Percentiles rank a stretch among this genome's conserved stretches.
Conservation (phyloP, 2,113 vertebrate genomes). For the Equus przewalskii region DNA sequence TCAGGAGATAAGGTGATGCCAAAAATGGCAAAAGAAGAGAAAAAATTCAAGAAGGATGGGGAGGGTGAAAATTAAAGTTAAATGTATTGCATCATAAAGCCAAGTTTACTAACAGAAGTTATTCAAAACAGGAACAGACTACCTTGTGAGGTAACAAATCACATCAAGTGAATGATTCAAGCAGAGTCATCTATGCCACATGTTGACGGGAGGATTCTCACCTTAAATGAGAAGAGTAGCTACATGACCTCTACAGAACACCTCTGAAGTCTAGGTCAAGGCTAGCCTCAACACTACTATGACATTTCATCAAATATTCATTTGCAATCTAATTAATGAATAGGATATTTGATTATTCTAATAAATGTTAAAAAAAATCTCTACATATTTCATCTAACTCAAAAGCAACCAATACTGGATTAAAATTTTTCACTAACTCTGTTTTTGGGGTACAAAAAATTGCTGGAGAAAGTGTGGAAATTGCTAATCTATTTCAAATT, state of each 20-base stretch:
- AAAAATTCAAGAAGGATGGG: background rate
- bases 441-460: background rate
- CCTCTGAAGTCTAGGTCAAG: background rate
- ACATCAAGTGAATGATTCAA: background rate
- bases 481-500: background rate
- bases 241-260: background rate
- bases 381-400: background rate
- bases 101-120: conserved; percentile 23
- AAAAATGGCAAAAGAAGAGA: background rate
- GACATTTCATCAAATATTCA: background rate
- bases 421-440: background rate
- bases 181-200: background rate
- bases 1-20: background rate
- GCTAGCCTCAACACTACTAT: background rate
- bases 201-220: background rate
- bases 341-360: background rate
- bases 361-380: background rate
- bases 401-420: background rate
- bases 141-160: background rate
- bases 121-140: conserved; percentile 50
- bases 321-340: conserved; percentile 30
- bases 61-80: background rate
- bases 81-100: background rate
- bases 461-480: background rate
- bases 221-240: background rate